Conservation (phyloP, 2,888 invertebrate genomes). For the Nephrotoma flavescens region DNA sequence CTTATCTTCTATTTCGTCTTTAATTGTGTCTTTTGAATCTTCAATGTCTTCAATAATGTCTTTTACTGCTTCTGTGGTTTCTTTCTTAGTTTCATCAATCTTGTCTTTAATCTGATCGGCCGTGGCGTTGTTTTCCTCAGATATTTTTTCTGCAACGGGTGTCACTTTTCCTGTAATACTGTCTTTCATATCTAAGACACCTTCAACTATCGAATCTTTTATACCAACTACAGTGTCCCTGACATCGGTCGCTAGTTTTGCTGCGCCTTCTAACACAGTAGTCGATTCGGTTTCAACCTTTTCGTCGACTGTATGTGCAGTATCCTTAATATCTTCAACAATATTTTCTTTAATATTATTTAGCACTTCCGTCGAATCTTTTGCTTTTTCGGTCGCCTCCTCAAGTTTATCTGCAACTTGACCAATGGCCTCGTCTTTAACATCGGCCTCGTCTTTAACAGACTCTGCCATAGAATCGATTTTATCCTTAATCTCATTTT, state of each 20-base stretch:
- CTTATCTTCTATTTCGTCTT: conserved; percentile 2
- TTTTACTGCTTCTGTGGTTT: neutral
- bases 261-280: neutral
- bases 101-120: neutral
- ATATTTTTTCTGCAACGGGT: conserved; percentile 8
- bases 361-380: neutral
- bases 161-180: neutral
- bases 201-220: neutral
- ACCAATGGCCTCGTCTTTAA: conserved; percentile 9
- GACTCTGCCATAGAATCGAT: conserved; percentile 9
- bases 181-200: neutral
- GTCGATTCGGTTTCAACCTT: neutral
- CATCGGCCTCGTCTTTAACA: conserved; percentile 7
- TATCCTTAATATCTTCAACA: too few relatives aligned
- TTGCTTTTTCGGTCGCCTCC: neutral
- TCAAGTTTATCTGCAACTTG: conserved; percentile 9
- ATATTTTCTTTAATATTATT: neutral
- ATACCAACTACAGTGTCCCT: neutral
- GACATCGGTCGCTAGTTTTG: neutral
- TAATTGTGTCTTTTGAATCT: conserved; percentile 11
- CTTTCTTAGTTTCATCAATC: neutral
- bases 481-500: conserved; percentile 9
- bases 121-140: neutral
- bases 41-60: conserved; percentile 7
- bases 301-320: neutral